Evolutionary conservation across 1,140 invertebrate species (phyloP).

Genomic region (Hormaphis cornu): DNA sequence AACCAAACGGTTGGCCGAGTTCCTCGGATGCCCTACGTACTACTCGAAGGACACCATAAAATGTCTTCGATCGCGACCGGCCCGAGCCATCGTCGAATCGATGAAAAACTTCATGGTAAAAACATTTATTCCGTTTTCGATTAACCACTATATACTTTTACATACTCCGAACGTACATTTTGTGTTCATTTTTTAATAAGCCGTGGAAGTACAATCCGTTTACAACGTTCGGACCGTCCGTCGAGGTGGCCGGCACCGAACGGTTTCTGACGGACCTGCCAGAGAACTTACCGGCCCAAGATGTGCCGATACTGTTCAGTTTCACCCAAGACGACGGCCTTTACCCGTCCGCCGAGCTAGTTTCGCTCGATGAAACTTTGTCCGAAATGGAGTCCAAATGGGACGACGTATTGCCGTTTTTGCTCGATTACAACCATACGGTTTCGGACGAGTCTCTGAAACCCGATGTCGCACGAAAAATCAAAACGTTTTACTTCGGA

Average conservation of each 20-base stretch:
- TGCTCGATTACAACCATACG: constrained; percentile 55
- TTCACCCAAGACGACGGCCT: constrained; percentile 42
- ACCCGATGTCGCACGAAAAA: constrained; percentile 43
- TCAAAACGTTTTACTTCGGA: constrained; percentile 50
- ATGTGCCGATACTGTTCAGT: constrained; percentile 42
- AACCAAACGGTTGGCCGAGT: constrained; percentile 52
- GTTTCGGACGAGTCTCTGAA: constrained; percentile 43
- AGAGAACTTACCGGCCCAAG: constrained; percentile 43
- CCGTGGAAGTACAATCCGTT: constrained; percentile 49
- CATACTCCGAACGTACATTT: neutral
- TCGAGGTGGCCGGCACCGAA: constrained; percentile 44
- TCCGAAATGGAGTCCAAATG: constrained; percentile 49
- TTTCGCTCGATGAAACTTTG: constrained; percentile 43
- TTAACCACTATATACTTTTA: neutral
- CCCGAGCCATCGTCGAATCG: constrained; percentile 46
- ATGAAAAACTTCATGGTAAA: constrained; percentile 16
- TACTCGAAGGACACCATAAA: constrained; percentile 53
- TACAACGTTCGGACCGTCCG: constrained; percentile 52
- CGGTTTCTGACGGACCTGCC: constrained; percentile 52
- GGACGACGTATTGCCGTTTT: constrained; percentile 48
- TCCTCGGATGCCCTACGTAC: constrained; percentile 58
- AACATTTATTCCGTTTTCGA: neutral
- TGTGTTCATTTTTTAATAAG: constrained; percentile 37
- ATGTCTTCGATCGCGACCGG: constrained; percentile 57
- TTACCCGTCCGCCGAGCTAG: constrained; percentile 43